Base-by-base conservation (phyloP, 2,888 invertebrate species). In the Strigamia crassipes region DNA sequence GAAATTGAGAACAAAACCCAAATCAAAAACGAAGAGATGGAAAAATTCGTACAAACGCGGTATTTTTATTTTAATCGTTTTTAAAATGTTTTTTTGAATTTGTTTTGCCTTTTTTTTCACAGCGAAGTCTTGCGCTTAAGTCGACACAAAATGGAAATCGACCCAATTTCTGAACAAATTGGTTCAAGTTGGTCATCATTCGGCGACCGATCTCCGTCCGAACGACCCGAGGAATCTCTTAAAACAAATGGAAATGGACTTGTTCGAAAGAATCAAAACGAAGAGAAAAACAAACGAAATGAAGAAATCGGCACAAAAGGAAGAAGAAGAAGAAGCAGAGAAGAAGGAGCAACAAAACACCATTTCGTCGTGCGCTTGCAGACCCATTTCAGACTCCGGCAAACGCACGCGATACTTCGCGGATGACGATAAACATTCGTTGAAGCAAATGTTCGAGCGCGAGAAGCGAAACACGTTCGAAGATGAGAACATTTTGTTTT, bases 81-180 rank as follows among this genome's bases (percentile, higher is more conserved):
- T 13, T 4, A 15, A 46, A 46, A 1, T 5, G 13, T n/a, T n/a
- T 13, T n/a, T 12, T 13, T 73, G 4, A 31, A 13, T 18, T 31
- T 0, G 0, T 73, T 73, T 73, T 31, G 13, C 1, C 1, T 66
- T 66, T 66, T 1, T 8, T 77, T 77, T 77, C 6, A 27, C 23
- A 82, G 83, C 12, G 83, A 80, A 15, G 82, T 82, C 0, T 27
- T 79, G 42, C 23, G 46, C 13, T 66, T 83, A 31, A 79, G 56
- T 21, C 61, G 83, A 1, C 83, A 82, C 27, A 82, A 83, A 79
- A 83, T 83, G 83, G 83, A 83, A 46, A 51, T 83, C 18, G 3
- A 21, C 82, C 0, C 41, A 82, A 13, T 42, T 82, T n/a, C 41
- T 83, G 13, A n/a, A 77, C 13, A 34, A 73, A 23, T 41, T 83